A percentile compares a stretch with the other conserved stretches of the same genome.
These are phyloP conservation scores for Daktulosphaira vitifoliae DNA, from an alignment of 1,140 invertebrate species.

Conservation along the genomic window DNA sequence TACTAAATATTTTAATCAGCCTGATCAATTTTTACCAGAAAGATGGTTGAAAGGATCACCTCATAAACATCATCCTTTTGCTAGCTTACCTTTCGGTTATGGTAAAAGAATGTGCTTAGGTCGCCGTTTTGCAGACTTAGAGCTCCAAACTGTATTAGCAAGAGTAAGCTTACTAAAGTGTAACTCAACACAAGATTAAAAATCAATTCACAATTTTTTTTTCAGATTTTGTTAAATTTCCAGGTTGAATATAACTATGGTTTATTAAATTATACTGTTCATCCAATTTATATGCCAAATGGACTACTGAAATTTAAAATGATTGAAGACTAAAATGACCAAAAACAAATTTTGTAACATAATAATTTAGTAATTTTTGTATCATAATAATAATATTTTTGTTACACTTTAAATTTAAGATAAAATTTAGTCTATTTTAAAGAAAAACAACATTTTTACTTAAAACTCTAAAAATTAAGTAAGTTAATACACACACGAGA, in stretches of 20 bases:
- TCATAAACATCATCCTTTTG: constrained; percentile 50
- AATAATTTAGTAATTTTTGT: too few species aligned
- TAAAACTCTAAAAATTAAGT: too few species aligned
- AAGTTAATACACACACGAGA: too few species aligned
- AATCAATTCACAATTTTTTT: constrained; percentile 38
- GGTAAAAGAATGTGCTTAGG: constrained; percentile 73
- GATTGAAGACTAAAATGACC: constrained; percentile 39
- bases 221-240: constrained; percentile 59
- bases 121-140: constrained; percentile 68
- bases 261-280: constrained; percentile 57
- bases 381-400: too few species aligned
- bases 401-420: too few species aligned
- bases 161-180: constrained; percentile 50
- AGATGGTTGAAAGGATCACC: constrained; percentile 55
- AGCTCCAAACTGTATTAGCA: constrained; percentile 62
- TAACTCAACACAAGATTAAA: background rate
- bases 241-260: constrained; percentile 56
- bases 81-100: constrained; percentile 72
- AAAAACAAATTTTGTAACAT: too few species aligned
- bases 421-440: too few species aligned
- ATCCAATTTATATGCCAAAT: constrained; percentile 66
- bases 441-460: too few species aligned
- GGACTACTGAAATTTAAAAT: constrained; percentile 55
- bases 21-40: constrained; percentile 61
- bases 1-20: constrained; percentile 59